A percentile compares a stretch with the other conserved stretches of the same genome.
These are phyloP conservation scores for Vipera latastei DNA, from an alignment of 2,797 vertebrate species.

Conservation along the genomic window DNA sequence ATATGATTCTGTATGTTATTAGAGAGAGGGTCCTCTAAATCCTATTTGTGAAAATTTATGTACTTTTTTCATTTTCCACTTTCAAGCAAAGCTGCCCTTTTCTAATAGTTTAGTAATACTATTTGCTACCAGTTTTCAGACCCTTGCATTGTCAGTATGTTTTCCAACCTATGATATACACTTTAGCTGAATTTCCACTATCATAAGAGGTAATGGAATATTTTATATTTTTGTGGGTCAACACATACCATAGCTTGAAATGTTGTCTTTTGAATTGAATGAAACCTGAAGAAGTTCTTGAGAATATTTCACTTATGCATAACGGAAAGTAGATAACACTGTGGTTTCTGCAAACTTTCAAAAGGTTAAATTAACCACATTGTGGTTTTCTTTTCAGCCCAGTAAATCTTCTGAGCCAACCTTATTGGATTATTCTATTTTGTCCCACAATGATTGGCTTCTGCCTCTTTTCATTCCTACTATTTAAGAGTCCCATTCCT, in stretches of 20 bases:
- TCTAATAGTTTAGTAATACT: not conserved
- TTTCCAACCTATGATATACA: not conserved
- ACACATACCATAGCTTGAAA: not conserved
- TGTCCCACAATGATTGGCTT: not conserved
- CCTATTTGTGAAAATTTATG: not conserved
- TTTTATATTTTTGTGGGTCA: not conserved
- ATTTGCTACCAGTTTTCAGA: not conserved
- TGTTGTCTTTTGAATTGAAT: not conserved
- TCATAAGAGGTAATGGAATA: not conserved
- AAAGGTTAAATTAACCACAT: not conserved
- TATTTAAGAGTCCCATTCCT: not conserved
- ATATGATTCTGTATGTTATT: not conserved
- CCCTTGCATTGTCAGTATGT: not conserved
- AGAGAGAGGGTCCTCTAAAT: not conserved
- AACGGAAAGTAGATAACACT: not conserved
- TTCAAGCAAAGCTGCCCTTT: not conserved
- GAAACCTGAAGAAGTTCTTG: not conserved
- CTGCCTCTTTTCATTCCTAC: not conserved
- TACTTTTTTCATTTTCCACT: not conserved
- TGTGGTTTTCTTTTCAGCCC: not conserved
- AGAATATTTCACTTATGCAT: not conserved
- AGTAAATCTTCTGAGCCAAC: not conserved
- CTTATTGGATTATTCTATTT: not conserved
- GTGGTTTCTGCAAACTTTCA: not conserved
- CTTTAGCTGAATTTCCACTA: not conserved